Evolutionary conservation across 1,140 invertebrate genomes (phyloP), one percentile per base, ranked within the genome.

Genomic region (Anoplolepis gracilipes): DNA sequence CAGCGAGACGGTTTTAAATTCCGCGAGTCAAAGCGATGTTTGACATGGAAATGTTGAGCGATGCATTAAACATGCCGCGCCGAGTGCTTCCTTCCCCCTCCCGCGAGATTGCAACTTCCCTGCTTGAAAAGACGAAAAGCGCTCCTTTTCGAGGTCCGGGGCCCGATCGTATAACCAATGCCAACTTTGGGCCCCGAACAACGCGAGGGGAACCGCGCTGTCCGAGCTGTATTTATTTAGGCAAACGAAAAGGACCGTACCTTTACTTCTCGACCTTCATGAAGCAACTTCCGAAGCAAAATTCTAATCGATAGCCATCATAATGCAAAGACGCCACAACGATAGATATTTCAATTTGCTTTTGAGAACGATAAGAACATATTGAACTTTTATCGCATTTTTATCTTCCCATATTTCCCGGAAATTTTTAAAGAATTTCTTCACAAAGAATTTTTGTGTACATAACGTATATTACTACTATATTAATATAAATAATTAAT

Each of bases 11-110:
- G 92, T 94, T 95, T 94, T 91, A 94, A 94, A 95, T 95, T 95
- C 93, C 93, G 92, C 92, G 91, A 93, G 94, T 95, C 94, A 94
- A 94, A 94, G 94, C 93, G 91, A 94, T 95, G 94, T 95, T 95
- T 95, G 94, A 94, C 94, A 95, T 95, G 94, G 94, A 94, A 95
- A 94, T 95, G 92, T 93, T 92, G 93, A 93, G 91, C 90, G 91
- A 94, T 95, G 94, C 94, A 95, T 95, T 95, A 95, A 94, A 95
- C 94, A 95, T 95, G 90, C 90, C 64, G 69, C 73, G 90, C 87
- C 73, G 86, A 92, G 90, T 93, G 90, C 87, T 92, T 84, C 89
- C 87, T 89, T 84, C 53, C 87, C 89, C 79, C 78, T 85, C 89
- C 78, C 67, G 77, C 62, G 67, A 78, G 49, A 67, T 59, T 49